Base-by-base conservation (phyloP, 2,797 vertebrate species). In the Streptopelia turtur region DNA sequence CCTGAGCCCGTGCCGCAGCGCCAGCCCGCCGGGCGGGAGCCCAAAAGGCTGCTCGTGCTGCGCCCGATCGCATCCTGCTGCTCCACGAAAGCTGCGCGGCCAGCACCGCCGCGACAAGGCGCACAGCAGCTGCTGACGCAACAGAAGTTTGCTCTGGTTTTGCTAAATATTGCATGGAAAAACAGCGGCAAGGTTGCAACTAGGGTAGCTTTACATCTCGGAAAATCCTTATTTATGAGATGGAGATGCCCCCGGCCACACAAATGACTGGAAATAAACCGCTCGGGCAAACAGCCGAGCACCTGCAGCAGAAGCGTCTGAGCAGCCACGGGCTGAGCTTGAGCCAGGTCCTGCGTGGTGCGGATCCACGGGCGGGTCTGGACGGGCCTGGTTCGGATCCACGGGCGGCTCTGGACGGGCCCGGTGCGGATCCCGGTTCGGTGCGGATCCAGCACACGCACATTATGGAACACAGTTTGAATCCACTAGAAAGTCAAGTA, bases 1-100 rank as follows among this genome's bases (percentile, higher is more conserved):
- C 99, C 99, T 99, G 99, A 99, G 99, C 98, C 98, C 98, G 96
- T 90, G 76, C 41, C 16, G 16, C 41, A 41, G 41, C 15, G 41
- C 41, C 41, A 17, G 41, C 41, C 41, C 41, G 41, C 41, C 41
- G 4, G 96, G 97, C 96, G 10, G 39, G 77, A 89, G 83, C 35
- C 64, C 63, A 86, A 79, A 96, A 96, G 97, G 96, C 95, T 94
- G 94, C 93, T 95, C 95, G 95, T 33, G 96, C 95, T 94, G 65
- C 50, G 94, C 83, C 94, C 84, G 82, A 92, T 93, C 95, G 95
- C n/a, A 28, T 90, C 97, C 98, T 91, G 97, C 97, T 96, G 97
- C 88, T 94, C 96, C 94, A 95, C 61, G 93, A 95, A 90, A 82
- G 75, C 74, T 21, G 90, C 76, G 16, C 47, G 41, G 53, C 95